phyloP scores from a whole-genome alignment of 1,140 invertebrate genomes.

The Sipha flava region DNA sequence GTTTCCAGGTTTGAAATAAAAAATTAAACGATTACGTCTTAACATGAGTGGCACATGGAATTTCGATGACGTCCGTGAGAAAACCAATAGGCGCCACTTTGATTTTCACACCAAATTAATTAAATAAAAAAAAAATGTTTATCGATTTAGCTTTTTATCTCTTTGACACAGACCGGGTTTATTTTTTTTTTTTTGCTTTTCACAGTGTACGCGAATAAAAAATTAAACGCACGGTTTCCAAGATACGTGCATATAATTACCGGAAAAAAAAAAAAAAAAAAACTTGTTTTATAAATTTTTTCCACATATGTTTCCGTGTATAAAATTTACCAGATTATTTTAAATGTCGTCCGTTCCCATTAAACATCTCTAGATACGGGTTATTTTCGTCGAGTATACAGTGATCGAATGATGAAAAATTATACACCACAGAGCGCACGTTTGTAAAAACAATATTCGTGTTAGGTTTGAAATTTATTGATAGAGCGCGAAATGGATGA shows the following conservation, averaged over 20 bases:
- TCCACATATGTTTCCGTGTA: not conserved
- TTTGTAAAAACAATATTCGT: not conserved
- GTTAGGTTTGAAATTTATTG: too few relatives aligned
- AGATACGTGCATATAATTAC: slow-evolving; percentile 1
- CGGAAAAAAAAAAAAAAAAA: not conserved
- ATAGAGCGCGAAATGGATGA: too few relatives aligned
- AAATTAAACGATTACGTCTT: too few relatives aligned
- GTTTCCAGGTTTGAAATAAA: too few relatives aligned
- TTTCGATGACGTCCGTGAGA: too few relatives aligned
- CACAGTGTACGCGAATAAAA: not conserved
- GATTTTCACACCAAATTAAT: not conserved
- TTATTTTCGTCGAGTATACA: not conserved
- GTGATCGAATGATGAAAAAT: too few relatives aligned
- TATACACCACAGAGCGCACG: too few relatives aligned
- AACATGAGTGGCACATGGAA: too few relatives aligned
- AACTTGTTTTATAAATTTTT: slow-evolving; percentile 15
- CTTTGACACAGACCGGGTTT: not conserved
- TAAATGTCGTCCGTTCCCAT: not conserved
- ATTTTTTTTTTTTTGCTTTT: not conserved
- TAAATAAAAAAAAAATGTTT: not conserved
- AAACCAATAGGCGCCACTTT: not conserved
- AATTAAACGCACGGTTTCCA: not conserved
- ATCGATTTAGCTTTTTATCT: not conserved
- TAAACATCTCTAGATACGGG: not conserved
- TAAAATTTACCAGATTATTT: not conserved